Evolutionary conservation across 2,888 invertebrate species (phyloP), one percentile per base, ranked within the genome.

Genomic region (Calliphora vomitoria): DNA sequence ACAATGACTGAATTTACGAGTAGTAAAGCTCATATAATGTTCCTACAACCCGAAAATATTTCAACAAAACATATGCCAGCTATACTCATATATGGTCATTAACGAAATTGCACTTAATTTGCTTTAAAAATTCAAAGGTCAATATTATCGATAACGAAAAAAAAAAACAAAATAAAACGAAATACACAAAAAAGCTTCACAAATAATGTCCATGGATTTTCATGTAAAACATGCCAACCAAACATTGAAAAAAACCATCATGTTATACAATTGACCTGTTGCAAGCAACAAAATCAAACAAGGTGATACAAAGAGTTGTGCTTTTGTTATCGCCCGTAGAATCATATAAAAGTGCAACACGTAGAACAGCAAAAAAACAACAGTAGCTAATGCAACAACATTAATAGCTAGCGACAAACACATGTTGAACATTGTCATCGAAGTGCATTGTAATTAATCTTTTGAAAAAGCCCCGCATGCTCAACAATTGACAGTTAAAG

Each of bases 181-280:
- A 55, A 25, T 25, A 25, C 2, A 25, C 25, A 25, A 71, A 53
- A 41, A 44, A 66, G 11, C 8, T 4, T n/a, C 50, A 38, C 15
- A 44, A 71, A 69, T 55, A 31, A 83, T 41, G 15, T 35, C 20
- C 53, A 53, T 25, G 18, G 55, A 60, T 44, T 35, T 79, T 55
- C 47, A 31, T 68, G 83, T 83, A 58, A 55, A 64, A 58, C 44
- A 44, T 53, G 15, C 3, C 31, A 35, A 62, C 53, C 79, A 58
- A 78, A 76, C 44, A 72, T 25, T 62, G 50, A n/a, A 62, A n/a
- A 62, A 41, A 25, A 55, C 35, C 25, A 69, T 50, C 71, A 79
- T 75, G 78, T 84, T 76, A 38, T 31, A 55, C 80, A 75, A 82
- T 47, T 82, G 82, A 82, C 87, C 87, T 85, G 74, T 69, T 87